Percentiles rank a stretch among this genome's conserved stretches.
Evolutionary conservation across 2,797 vertebrate species (phyloP).

Genomic region (Micromesistius poutassou): DNA sequence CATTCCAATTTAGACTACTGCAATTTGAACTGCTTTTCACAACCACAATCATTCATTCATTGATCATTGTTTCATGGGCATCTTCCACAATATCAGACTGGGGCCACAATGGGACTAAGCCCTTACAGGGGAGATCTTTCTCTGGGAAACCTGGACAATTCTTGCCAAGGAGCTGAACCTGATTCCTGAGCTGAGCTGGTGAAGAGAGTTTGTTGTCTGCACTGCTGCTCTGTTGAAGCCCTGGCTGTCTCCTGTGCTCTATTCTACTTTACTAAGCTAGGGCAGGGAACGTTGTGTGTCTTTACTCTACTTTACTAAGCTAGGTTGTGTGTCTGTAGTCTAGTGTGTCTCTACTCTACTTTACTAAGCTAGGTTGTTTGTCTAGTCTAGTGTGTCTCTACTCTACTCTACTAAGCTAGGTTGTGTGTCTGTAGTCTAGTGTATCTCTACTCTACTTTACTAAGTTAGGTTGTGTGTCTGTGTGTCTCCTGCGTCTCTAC

Average conservation of each 20-base stretch:
- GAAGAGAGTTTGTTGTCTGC: not conserved
- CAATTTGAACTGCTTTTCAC: not conserved
- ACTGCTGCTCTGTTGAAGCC: not conserved
- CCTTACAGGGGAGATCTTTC: not conserved
- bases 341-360: not conserved
- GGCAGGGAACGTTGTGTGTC: constrained; percentile 19
- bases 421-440: constrained; percentile 4
- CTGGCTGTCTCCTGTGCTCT: too few species aligned
- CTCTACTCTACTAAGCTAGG: constrained; percentile 37
- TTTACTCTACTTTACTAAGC: constrained; percentile 28
- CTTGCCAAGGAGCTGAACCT: not conserved
- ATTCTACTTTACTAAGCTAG: constrained; percentile 34
- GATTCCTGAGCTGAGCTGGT: not conserved
- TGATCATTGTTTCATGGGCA: not conserved
- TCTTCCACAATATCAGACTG: not conserved
- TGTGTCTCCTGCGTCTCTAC: not conserved
- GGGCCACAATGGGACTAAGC: not conserved
- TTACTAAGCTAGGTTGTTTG: constrained; percentile 37
- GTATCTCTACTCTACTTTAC: constrained; percentile 11
- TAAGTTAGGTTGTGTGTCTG: constrained; percentile 34
- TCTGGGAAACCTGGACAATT: not conserved
- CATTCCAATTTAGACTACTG: not conserved
- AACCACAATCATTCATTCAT: not conserved
- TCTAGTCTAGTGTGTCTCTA: constrained; percentile 3
- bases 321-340: constrained; percentile 10